Evolutionary conservation across 2,888 invertebrate species (phyloP), one percentile per base, ranked within the genome.

Genomic region (Acrobeloides nanus): DNA sequence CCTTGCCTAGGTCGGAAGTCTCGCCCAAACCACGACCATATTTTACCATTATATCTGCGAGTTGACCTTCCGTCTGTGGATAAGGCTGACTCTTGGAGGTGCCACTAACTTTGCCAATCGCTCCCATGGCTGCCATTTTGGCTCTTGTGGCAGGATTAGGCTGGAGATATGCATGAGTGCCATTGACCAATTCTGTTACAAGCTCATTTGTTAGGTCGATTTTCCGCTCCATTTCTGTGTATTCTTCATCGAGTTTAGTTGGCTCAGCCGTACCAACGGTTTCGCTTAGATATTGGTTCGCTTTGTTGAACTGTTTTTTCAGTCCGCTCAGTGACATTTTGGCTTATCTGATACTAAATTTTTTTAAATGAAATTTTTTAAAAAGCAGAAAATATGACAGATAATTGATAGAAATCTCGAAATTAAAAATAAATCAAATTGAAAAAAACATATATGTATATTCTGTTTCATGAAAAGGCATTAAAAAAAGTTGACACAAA

Each of bases 231-330:
- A 99, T 93, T 76, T 95, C 93, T 81, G 87, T 82, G 77, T 93
- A 97, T 74, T 95, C 93, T 78, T 93, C 84, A 79, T 95, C 95
- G 75, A 97, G 82, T 79, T 93, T 93, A 66, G 97, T 97, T 78
- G 95, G 93, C 79, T 97, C 95, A 64, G 93, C 97, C 76, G 95
- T 93, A 60, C 97, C 97, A 84, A 97, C 93, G 81, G 97, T 95
- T 80, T 97, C 97, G 76, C 92, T 93, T 82, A 99, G 86, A 83
- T 92, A 97, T 90, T 92, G 93, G 81, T 97, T 97, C 68, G 93
- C 93, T 82, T 97, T 97, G 81, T 95, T 97, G 77, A 97, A 87
- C 80, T 95, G 95, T 80, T 97, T 97, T 79, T 89, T 92, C 66
- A 97, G 82, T 70, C 95, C 95, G 72, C 93, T 92, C 78, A 97